Evolutionary conservation across 2,888 invertebrate species (phyloP).

Genomic region (Brassicogethes aeneus): DNA sequence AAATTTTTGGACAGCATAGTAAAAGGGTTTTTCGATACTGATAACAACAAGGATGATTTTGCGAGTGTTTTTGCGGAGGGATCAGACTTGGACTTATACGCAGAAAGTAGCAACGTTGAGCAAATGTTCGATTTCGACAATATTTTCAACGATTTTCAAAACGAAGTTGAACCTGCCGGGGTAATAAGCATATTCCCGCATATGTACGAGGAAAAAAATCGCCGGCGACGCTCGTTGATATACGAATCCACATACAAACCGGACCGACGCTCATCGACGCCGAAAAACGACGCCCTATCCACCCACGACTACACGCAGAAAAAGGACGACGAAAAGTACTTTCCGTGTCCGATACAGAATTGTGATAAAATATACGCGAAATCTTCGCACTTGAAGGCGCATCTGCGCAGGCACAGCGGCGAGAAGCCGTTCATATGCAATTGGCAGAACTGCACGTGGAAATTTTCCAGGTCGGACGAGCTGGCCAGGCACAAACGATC

Average conservation of each 20-base stretch:
- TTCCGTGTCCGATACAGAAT: constrained; percentile 58
- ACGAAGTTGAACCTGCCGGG: constrained; percentile 21
- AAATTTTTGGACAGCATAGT: constrained; percentile 24
- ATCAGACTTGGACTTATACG: not conserved
- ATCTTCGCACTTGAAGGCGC: constrained; percentile 83
- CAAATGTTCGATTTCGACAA: constrained; percentile 18
- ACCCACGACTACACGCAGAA: constrained; percentile 33
- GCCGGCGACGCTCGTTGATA: constrained; percentile 35
- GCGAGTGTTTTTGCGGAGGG: not conserved
- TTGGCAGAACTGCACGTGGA: constrained; percentile 74
- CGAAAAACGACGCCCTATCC: constrained; percentile 18
- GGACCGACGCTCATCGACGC: constrained; percentile 5
- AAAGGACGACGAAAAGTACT: constrained; percentile 48
- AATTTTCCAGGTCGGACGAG: constrained; percentile 91
- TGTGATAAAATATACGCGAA: constrained; percentile 82
- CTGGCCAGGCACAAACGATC: constrained; percentile 85
- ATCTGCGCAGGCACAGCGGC: constrained; percentile 71
- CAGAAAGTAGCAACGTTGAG: not conserved
- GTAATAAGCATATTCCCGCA: constrained; percentile 36
- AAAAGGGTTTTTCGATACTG: constrained; percentile 20
- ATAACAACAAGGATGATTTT: constrained; percentile 6
- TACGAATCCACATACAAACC: constrained; percentile 31
- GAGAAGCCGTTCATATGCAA: constrained; percentile 52
- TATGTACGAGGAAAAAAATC: constrained; percentile 35
- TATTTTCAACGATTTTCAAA: constrained; percentile 21